Conservation (phyloP, 2,113 vertebrate species). For the Vulpes lagopus region DNA sequence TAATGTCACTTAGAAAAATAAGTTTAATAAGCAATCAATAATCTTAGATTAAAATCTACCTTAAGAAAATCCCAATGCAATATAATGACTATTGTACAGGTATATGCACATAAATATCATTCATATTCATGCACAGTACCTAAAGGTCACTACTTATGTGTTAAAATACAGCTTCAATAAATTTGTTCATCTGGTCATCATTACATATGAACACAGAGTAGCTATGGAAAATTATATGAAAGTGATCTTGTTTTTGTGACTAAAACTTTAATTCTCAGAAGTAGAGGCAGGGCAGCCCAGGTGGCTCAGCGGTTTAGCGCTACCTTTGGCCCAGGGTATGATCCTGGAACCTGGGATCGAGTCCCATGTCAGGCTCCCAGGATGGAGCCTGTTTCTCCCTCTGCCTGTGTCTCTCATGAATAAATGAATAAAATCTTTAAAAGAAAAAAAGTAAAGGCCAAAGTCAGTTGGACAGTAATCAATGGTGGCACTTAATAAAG, state of each 20-base stretch:
- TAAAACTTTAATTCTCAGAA: constrained; percentile 52
- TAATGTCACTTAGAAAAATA: not conserved
- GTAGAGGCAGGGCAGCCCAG: not conserved
- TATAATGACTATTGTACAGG: not conserved
- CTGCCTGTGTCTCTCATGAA: too few relatives aligned
- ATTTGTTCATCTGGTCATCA: not conserved
- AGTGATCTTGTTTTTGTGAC: not conserved
- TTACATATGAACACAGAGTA: not conserved
- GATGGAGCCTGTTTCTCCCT: too few relatives aligned
- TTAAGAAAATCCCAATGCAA: not conserved
- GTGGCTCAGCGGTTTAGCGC: too few relatives aligned
- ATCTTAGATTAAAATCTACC: not conserved
- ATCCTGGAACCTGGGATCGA: too few relatives aligned
- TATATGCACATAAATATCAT: not conserved
- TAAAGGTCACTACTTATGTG: not conserved
- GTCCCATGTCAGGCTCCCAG: too few relatives aligned
- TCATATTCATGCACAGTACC: not conserved
- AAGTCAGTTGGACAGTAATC: not conserved
- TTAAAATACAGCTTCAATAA: not conserved
- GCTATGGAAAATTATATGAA: not conserved
- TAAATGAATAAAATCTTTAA: too few relatives aligned
- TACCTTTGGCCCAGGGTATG: too few relatives aligned
- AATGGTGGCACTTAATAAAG: not conserved
- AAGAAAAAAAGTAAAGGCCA: not conserved
- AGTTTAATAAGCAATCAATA: not conserved